These are phyloP conservation scores for Morelia viridis DNA, from an alignment of 2,797 vertebrate genomes.

Conservation along the genomic window DNA sequence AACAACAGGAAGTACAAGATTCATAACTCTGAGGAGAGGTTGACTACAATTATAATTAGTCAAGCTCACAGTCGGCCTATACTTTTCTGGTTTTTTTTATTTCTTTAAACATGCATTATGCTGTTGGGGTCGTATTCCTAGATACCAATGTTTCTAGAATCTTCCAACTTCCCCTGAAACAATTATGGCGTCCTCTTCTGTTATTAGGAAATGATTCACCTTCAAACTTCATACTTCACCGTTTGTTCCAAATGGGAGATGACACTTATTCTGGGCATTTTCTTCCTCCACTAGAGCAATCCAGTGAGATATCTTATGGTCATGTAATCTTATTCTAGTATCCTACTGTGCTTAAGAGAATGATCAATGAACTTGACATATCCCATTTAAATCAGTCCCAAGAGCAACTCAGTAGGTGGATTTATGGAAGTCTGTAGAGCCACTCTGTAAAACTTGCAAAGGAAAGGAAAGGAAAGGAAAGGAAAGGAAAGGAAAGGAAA, in stretches of 20 bases:
- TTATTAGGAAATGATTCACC: background rate
- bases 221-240: background rate
- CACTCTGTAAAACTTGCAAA: background rate
- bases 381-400: background rate
- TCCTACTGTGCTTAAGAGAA: background rate
- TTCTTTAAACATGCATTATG: background rate
- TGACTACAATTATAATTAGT: background rate
- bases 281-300: background rate
- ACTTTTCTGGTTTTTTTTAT: background rate
- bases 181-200: background rate
- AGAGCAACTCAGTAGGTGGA: background rate
- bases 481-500: background rate
- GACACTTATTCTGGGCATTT: background rate
- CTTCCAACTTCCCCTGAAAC: background rate
- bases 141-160: background rate
- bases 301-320: background rate
- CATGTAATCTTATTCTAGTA: background rate
- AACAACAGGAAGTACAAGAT: background rate
- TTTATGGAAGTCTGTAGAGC: background rate
- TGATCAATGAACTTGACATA: background rate
- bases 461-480: background rate
- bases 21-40: background rate
- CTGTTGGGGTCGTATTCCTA: background rate
- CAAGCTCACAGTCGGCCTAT: background rate
- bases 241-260: background rate